Evolutionary conservation across 2,113 vertebrate species (phyloP), one percentile per base, ranked within the genome.

Genomic region (Nipponia nippon): DNA sequence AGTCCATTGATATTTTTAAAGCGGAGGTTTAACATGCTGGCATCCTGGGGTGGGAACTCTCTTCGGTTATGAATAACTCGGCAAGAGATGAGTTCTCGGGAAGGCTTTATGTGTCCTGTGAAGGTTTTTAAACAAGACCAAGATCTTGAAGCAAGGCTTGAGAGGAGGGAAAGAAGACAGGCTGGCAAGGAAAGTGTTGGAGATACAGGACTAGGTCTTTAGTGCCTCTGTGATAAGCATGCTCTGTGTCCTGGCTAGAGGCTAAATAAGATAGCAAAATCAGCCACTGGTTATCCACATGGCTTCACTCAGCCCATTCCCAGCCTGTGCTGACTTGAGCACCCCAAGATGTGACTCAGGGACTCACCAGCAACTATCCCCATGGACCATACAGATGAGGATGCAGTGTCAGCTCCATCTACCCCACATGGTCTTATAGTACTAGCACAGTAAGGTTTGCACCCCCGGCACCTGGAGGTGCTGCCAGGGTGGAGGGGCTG

Each of bases 11-110:
- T 83, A 16, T 71, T 91, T 92, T 73, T 76, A 58, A 81, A 93
- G 73, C 38, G 58, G 59, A n/a, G 47, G 13, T 55, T 61, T 63
- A 38, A 81, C 0, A 0, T 73, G 46, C 27, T 0, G 2, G 55
- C 40, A 77, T n/a, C 25, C 10, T 46, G 61, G 22, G 36, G 20
- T 83, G 52, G 36, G 25, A 27, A 46, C 9, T 53, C 66, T 53
- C 55, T 78, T 50, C 67, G 62, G 27, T 13, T 81, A 55, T 75
- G 46, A 73, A 22, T 63, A 69, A 47, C 26, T 50, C 0, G 1
- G 23, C 44, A 36, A 79, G n/a, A 88, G 40, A 27, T 0, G 1
- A 83, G 21, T 49, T 85, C 49, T 42, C 85, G 49, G 53, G 58
- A 83, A 73, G 36, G 44, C 19, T 72, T 88, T n/a, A 19, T 27